These are phyloP conservation scores for Xestia c-nigrum DNA, from an alignment of 2,888 invertebrate genomes.

Conservation along the genomic window DNA sequence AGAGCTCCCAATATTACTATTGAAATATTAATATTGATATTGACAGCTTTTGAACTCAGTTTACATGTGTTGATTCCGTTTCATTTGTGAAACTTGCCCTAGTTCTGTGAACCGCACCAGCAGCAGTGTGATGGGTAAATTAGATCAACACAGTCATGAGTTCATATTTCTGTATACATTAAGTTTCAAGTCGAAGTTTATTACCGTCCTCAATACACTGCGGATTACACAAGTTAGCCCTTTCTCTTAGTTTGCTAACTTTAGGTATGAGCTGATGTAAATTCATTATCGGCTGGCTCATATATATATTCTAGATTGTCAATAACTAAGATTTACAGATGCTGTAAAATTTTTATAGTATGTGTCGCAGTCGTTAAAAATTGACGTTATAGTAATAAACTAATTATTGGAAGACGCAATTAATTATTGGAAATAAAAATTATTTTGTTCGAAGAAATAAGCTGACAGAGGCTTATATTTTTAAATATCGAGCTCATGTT, in stretches of 20 bases:
- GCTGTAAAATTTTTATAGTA: slow-evolving; percentile 15
- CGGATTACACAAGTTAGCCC: slow-evolving; percentile 83
- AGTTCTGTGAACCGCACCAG: not conserved
- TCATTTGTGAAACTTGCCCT: not conserved
- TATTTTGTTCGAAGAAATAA: not conserved
- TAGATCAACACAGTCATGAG: slow-evolving; percentile 6
- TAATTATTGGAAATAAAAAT: slow-evolving; percentile 2
- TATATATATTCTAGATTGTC: slow-evolving; percentile 43
- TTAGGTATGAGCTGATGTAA: slow-evolving; percentile 72
- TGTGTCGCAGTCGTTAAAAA: not conserved
- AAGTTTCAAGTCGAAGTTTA: slow-evolving; percentile 71
- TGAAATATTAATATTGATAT: not conserved
- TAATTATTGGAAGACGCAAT: slow-evolving; percentile 6
- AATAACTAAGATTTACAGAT: slow-evolving; percentile 42
- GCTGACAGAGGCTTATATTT: not conserved
- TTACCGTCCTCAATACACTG: slow-evolving; percentile 74
- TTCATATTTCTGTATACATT: slow-evolving; percentile 6
- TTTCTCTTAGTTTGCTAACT: slow-evolving; percentile 77
- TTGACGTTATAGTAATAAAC: not conserved
- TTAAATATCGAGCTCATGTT: not conserved
- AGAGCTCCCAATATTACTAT: not conserved
- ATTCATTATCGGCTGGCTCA: slow-evolving; percentile 69
- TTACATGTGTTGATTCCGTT: not conserved
- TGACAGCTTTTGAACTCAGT: not conserved
- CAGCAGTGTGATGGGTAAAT: slow-evolving; percentile 14